Conservation (phyloP, 2,113 vertebrate genomes). For the Phainopepla nitens region DNA sequence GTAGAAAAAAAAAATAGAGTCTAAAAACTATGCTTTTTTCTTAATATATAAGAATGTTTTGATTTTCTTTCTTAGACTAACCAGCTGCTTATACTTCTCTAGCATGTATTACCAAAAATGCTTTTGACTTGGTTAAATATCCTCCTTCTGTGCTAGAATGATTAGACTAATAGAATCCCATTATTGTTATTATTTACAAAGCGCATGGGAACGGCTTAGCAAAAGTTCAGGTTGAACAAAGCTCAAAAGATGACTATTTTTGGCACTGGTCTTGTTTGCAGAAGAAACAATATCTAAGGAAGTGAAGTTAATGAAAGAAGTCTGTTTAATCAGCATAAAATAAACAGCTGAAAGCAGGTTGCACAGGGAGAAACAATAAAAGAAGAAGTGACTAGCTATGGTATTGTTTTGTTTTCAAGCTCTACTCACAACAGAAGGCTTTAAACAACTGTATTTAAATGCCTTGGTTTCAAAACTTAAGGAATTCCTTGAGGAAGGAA, state of each 20-base stretch:
- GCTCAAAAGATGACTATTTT: conserved; percentile 39
- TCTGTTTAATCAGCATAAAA: conserved; percentile 59
- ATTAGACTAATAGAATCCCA: conserved; percentile 32
- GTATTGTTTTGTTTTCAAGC: conserved; percentile 50
- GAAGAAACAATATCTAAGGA: conserved; percentile 59
- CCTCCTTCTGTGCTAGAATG: background rate
- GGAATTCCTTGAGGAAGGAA: background rate
- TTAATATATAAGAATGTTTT: background rate
- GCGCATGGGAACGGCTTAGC: conserved; percentile 36
- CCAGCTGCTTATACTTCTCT: background rate
- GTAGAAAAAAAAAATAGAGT: background rate
- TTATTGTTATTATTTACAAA: conserved; percentile 54
- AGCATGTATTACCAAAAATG: background rate
- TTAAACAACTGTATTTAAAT: conserved; percentile 58
- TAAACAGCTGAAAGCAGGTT: conserved; percentile 54
- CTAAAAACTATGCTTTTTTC: background rate
- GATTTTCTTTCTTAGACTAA: background rate
- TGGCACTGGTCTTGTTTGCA: conserved; percentile 31
- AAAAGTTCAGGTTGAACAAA: conserved; percentile 46
- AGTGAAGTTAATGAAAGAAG: conserved; percentile 54
- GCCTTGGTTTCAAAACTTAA: background rate
- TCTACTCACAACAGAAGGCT: conserved; percentile 54
- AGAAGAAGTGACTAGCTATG: conserved; percentile 2
- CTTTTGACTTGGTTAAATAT: background rate
- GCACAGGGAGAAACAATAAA: conserved; percentile 29